These are phyloP conservation scores for Sturmia bella DNA, from an alignment of 2,888 invertebrate species.

Conservation along the genomic window DNA sequence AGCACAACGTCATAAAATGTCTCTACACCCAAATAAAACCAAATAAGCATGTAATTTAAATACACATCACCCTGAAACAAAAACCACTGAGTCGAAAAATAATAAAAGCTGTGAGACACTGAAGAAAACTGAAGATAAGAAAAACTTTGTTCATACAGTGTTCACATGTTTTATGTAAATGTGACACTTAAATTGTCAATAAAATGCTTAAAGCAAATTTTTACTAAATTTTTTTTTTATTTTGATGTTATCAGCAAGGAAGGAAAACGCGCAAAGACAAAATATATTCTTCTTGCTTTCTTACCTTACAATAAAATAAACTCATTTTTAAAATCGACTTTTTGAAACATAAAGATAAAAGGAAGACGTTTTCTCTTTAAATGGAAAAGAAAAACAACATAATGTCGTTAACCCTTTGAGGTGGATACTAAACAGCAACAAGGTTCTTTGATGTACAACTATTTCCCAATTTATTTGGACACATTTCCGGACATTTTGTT, in stretches of 20 bases:
- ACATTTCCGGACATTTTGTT: too few species aligned
- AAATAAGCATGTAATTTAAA: conserved; percentile 61
- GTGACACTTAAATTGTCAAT: conserved; percentile 55
- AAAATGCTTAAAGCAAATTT: conserved; percentile 54
- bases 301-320: not conserved
- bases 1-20: conserved; percentile 34
- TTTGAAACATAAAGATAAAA: not conserved
- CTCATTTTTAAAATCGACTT: not conserved
- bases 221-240: conserved; percentile 41
- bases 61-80: conserved; percentile 30
- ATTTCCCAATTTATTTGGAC: too few species aligned
- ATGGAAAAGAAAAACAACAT: too few species aligned
- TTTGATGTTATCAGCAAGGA: conserved; percentile 19
- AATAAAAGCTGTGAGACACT: not conserved
- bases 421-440: too few species aligned
- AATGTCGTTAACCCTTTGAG: too few species aligned
- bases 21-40: conserved; percentile 59
- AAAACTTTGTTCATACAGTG: not conserved
- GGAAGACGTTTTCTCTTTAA: too few species aligned
- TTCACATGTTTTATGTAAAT: conserved; percentile 10
- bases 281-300: not conserved
- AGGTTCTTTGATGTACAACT: too few species aligned
- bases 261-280: not conserved
- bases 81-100: not conserved
- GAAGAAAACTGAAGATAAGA: conserved; percentile 20